phyloP scores from a whole-genome alignment of 2,797 vertebrate species.

The Microtus californicus region DNA sequence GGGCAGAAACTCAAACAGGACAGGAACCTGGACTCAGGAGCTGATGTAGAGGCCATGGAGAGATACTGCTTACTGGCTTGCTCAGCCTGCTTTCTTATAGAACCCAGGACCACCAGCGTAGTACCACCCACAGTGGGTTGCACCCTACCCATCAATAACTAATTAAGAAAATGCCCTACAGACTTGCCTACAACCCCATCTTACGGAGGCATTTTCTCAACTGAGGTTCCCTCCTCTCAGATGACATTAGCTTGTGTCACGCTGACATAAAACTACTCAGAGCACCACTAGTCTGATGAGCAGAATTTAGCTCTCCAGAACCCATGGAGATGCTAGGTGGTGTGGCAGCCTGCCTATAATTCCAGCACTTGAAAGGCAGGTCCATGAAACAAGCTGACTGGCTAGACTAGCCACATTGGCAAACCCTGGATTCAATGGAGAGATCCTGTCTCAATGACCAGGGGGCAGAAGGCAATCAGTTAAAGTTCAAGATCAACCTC shows the following conservation, averaged over 20 bases:
- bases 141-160: not conserved
- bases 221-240: not conserved
- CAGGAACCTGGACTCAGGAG: not conserved
- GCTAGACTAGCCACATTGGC: not conserved
- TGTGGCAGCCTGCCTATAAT: not conserved
- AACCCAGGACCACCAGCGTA: not conserved
- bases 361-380: not conserved
- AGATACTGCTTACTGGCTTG: not conserved
- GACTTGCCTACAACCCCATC: not conserved
- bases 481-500: not conserved
- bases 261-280: not conserved
- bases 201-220: not conserved
- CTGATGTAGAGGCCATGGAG: not conserved
- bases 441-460: not conserved
- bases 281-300: not conserved
- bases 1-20: not conserved
- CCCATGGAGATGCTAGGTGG: not conserved
- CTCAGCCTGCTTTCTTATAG: not conserved
- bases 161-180: not conserved
- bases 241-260: not conserved
- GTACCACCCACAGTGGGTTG: not conserved
- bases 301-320: not conserved
- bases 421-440: not conserved
- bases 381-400: not conserved
- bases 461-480: not conserved